Conservation (phyloP, 2,888 invertebrate genomes). For the Pandemis cinnamomeana region DNA sequence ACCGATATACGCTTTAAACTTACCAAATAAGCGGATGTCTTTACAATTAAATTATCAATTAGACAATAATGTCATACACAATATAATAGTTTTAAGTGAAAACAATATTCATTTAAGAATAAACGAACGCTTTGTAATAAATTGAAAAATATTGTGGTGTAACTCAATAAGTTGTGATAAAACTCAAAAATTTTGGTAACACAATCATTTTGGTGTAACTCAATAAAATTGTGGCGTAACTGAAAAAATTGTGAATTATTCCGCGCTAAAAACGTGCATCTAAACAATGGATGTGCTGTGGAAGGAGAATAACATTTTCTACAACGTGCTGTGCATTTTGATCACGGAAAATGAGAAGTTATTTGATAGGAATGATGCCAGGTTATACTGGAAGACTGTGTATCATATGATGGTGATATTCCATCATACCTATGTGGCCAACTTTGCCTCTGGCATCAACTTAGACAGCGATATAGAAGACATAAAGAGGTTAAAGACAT, state of each 20-base stretch:
- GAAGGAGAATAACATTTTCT: slow-evolving; percentile 70
- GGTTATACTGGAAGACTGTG: slow-evolving; percentile 72
- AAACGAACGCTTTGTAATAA: too few species aligned
- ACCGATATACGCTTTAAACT: not conserved
- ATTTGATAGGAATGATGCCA: slow-evolving; percentile 68
- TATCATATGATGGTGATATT: slow-evolving; percentile 59
- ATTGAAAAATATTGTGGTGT: too few species aligned
- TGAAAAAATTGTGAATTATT: slow-evolving; percentile 22
- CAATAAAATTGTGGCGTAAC: not conserved
- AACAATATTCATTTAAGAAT: not conserved
- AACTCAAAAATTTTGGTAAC: too few species aligned
- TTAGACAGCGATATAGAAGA: slow-evolving; percentile 51
- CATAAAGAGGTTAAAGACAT: slow-evolving; percentile 60
- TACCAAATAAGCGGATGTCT: not conserved
- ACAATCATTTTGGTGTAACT: not conserved
- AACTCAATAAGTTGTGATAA: not conserved
- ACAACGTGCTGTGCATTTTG: slow-evolving; percentile 71
- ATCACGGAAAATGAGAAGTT: slow-evolving; percentile 76
- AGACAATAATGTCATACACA: not conserved
- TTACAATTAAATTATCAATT: not conserved
- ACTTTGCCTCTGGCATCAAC: slow-evolving; percentile 54
- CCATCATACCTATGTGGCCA: slow-evolving; percentile 59
- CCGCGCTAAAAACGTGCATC: too few species aligned
- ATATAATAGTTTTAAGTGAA: not conserved
- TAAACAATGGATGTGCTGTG: slow-evolving; percentile 66